Percentiles rank a stretch among this genome's conserved stretches.
Conservation (phyloP, 2,888 invertebrate genomes). For the Cremastinae sp. region DNA sequence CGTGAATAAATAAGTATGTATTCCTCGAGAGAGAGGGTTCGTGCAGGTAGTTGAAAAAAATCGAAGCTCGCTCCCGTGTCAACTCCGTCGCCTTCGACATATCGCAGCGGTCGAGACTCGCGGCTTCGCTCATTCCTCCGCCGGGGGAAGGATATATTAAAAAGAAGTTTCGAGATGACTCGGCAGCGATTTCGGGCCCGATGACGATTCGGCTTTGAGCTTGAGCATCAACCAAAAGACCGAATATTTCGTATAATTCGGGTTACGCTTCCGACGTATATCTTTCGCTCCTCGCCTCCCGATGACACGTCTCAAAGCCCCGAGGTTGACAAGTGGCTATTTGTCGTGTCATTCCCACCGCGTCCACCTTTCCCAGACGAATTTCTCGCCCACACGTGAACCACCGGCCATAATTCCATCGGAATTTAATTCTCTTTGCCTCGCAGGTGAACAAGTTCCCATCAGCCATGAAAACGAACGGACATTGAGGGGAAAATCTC, state of each 20-base stretch:
- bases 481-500: too few relatives aligned
- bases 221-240: constrained; percentile 44
- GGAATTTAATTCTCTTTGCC: too few relatives aligned
- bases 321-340: constrained; percentile 51
- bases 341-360: constrained; percentile 47
- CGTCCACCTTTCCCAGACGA: too few relatives aligned
- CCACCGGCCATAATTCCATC: too few relatives aligned
- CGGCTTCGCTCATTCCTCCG: constrained; percentile 32
- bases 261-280: constrained; percentile 52
- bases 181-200: constrained; percentile 71
- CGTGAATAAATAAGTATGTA: too few relatives aligned
- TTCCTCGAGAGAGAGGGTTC: too few relatives aligned
- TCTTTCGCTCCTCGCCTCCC: too few relatives aligned
- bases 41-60: too few relatives aligned
- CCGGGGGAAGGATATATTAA: constrained; percentile 72
- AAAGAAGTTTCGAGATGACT: constrained; percentile 78
- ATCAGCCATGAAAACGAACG: too few relatives aligned
- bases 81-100: constrained; percentile 72
- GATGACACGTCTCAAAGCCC: constrained; percentile 37
- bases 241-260: constrained; percentile 52
- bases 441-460: too few relatives aligned
- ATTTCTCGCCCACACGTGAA: too few relatives aligned
- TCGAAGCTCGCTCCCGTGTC: constrained; percentile 71
- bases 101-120: constrained; percentile 67
- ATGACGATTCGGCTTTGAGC: constrained; percentile 41